A percentile compares a stretch with the other conserved stretches of the same genome.
phyloP scores from a whole-genome alignment of 2,113 vertebrate genomes.

The Amphiprion ocellaris region DNA sequence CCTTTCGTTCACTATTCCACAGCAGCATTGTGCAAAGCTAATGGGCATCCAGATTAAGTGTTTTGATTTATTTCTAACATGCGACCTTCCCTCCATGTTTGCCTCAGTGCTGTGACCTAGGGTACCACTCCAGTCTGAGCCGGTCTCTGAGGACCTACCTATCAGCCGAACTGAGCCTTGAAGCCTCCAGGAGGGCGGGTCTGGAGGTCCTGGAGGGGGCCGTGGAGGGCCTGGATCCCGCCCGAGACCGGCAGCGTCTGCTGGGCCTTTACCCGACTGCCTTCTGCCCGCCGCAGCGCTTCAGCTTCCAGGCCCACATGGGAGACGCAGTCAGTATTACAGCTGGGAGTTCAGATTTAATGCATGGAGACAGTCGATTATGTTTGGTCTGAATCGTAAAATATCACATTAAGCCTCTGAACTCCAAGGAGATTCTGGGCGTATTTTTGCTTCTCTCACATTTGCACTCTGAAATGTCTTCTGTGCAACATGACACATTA shows the following conservation, averaged over 20 bases:
- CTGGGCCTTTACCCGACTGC: conserved; percentile 97
- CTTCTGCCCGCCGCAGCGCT: conserved; percentile 96
- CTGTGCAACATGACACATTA: too few relatives aligned
- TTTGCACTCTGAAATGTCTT: too few relatives aligned
- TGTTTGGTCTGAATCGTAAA: too few relatives aligned
- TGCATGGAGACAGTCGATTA: too few relatives aligned
- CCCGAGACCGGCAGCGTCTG: conserved; percentile 96
- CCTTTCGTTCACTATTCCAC: too few relatives aligned
- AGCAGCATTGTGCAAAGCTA: too few relatives aligned
- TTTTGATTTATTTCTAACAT: too few relatives aligned
- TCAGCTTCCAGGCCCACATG: conserved; percentile 97
- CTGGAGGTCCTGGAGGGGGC: conserved; percentile 98
- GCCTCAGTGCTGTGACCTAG: conserved; percentile 95
- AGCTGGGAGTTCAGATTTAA: too few relatives aligned
- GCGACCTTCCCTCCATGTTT: not conserved
- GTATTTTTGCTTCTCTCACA: too few relatives aligned
- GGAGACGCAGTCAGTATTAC: conserved; percentile 91
- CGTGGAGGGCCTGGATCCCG: conserved; percentile 95
- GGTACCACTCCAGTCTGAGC: conserved; percentile 98
- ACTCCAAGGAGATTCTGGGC: too few relatives aligned
- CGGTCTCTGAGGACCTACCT: conserved; percentile 96
- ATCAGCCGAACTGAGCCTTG: conserved; percentile 97
- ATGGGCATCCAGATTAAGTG: too few relatives aligned
- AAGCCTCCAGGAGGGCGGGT: conserved; percentile 96
- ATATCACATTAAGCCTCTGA: too few relatives aligned